A percentile compares a stretch with the other conserved stretches of the same genome.
These are phyloP conservation scores for Coracopsis vasa DNA, from an alignment of 2,113 vertebrate species.

Conservation along the genomic window DNA sequence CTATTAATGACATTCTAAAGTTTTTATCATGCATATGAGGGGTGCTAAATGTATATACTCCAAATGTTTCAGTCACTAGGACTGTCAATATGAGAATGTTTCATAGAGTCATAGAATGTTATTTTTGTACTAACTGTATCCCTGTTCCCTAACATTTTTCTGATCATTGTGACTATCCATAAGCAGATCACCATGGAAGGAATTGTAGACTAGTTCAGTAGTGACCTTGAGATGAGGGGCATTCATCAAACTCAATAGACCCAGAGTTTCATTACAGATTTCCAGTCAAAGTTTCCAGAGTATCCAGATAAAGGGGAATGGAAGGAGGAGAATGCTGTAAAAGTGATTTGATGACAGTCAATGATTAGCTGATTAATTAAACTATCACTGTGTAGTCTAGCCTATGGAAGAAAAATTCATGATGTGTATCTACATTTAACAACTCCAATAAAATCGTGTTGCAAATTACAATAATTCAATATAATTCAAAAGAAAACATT, in stretches of 20 bases:
- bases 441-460: neutral
- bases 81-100: neutral
- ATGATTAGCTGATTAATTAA: neutral
- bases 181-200: neutral
- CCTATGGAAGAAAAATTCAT: neutral
- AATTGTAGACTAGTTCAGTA: neutral
- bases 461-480: neutral
- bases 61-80: neutral
- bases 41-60: neutral
- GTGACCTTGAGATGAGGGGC: neutral
- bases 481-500: neutral
- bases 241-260: neutral
- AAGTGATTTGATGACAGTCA: neutral
- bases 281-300: neutral
- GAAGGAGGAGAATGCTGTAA: neutral
- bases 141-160: neutral
- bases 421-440: neutral
- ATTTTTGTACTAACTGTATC: neutral
- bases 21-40: neutral
- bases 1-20: neutral
- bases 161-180: neutral
- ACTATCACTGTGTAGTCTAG: neutral
- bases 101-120: neutral
- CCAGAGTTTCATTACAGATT: neutral
- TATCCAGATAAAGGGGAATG: neutral